Conservation (phyloP, 2,888 invertebrate species). For the Cabera pusaria region DNA sequence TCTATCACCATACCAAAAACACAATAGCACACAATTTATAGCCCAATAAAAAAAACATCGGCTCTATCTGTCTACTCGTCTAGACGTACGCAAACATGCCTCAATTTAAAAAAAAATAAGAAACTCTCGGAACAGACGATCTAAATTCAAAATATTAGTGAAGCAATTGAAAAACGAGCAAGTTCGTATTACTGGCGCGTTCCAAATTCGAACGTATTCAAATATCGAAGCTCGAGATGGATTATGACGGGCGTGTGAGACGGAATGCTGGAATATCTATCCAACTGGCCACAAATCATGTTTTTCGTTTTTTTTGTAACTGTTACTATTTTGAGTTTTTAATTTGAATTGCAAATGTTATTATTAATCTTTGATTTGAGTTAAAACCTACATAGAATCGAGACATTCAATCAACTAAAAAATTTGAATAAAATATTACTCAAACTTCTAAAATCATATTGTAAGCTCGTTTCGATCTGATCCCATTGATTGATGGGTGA, state of each 20-base stretch:
- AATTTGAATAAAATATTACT: slow-evolving; percentile 81
- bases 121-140: slow-evolving; percentile 63
- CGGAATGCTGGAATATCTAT: slow-evolving; percentile 63
- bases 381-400: slow-evolving; percentile 51
- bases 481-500: slow-evolving; percentile 83
- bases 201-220: slow-evolving; percentile 80
- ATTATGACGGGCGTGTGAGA: slow-evolving; percentile 63
- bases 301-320: slow-evolving; percentile 39
- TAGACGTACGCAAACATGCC: slow-evolving; percentile 54
- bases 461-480: slow-evolving; percentile 77
- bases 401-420: slow-evolving; percentile 75
- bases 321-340: slow-evolving; percentile 36
- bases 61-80: slow-evolving; percentile 43
- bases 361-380: slow-evolving; percentile 41
- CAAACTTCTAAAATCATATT: slow-evolving; percentile 78
- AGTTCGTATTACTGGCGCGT: slow-evolving; percentile 77
- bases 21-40: slow-evolving; percentile 52
- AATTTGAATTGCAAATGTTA: slow-evolving; percentile 61
- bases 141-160: slow-evolving; percentile 80
- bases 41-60: slow-evolving; percentile 42
- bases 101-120: slow-evolving; percentile 32
- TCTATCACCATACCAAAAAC: slow-evolving; percentile 67
- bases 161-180: slow-evolving; percentile 80
- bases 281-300: slow-evolving; percentile 47
- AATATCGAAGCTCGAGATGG: slow-evolving; percentile 76